These are phyloP conservation scores for Stenodera caucasica DNA, from an alignment of 2,888 invertebrate genomes.

Conservation along the genomic window DNA sequence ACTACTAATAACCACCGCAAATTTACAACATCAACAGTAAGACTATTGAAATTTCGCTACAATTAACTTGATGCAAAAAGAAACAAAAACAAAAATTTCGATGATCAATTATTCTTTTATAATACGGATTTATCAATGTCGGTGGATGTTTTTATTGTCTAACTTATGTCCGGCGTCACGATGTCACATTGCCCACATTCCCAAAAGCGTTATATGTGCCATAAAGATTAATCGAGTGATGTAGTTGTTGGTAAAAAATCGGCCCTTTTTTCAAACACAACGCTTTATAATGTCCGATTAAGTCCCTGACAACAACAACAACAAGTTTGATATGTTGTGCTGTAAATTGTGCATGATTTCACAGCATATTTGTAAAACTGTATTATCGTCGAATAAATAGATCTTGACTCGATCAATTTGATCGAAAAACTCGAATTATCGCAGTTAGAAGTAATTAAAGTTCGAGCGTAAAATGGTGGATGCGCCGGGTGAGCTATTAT, in stretches of 20 bases:
- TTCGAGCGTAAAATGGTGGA: no score
- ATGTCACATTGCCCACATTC: slow-evolving; percentile 6
- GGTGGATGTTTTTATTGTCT: background rate
- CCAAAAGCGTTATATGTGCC: slow-evolving; percentile 1
- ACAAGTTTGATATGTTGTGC: background rate
- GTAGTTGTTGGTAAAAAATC: background rate
- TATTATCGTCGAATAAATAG: no score
- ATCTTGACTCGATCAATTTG: no score
- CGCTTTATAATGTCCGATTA: slow-evolving; percentile 1
- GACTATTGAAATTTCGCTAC: no score
- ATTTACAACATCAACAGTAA: slow-evolving; percentile 13
- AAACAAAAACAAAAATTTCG: background rate
- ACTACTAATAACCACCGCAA: slow-evolving; percentile 17
- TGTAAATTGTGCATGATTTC: background rate
- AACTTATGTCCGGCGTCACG: background rate
- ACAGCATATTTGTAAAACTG: no score
- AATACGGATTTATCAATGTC: background rate
- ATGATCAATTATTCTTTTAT: background rate
- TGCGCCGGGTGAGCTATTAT: no score
- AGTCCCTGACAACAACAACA: background rate
- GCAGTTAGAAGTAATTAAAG: no score
- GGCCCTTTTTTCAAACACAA: background rate
- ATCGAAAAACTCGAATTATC: no score
- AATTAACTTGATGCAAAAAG: background rate
- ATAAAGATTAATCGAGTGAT: slow-evolving; percentile 1